A percentile compares a stretch with the other conserved stretches of the same genome.
phyloP scores from a whole-genome alignment of 2,888 invertebrate genomes.

The Ochlodes sylvanus region DNA sequence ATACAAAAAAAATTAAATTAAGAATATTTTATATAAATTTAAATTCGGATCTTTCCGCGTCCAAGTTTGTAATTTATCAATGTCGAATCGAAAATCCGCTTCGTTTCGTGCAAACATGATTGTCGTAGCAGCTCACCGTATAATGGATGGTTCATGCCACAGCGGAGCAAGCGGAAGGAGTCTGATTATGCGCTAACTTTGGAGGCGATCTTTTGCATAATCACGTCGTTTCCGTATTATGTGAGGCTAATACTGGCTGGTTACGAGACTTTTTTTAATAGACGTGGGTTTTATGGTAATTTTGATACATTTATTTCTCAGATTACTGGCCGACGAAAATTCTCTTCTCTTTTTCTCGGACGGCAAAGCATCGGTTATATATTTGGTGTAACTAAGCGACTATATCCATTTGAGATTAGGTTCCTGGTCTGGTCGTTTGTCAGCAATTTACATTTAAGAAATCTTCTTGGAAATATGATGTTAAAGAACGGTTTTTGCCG shows the following conservation, averaged over 20 bases:
- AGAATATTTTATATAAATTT: slow-evolving; percentile 8
- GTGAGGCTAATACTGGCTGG: slow-evolving; percentile 21
- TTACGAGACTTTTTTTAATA: neutral
- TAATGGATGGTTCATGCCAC: slow-evolving; percentile 38
- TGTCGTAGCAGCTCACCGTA: slow-evolving; percentile 27
- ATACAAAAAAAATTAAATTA: slow-evolving; percentile 3
- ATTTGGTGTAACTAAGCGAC: too few relatives aligned
- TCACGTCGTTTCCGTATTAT: slow-evolving; percentile 37
- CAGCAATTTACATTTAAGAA: too few relatives aligned
- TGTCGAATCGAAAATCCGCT: slow-evolving; percentile 34
- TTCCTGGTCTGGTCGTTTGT: too few relatives aligned
- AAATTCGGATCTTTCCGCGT: neutral
- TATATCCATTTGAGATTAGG: too few relatives aligned
- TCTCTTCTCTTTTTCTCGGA: too few relatives aligned
- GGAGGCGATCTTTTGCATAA: slow-evolving; percentile 38
- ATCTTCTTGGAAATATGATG: too few relatives aligned
- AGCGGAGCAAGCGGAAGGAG: slow-evolving; percentile 37
- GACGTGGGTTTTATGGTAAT: neutral
- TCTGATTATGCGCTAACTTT: slow-evolving; percentile 38
- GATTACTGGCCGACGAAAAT: neutral
- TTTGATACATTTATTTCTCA: neutral
- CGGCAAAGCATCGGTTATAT: too few relatives aligned
- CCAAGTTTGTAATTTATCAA: slow-evolving; percentile 29
- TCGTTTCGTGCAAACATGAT: slow-evolving; percentile 32
- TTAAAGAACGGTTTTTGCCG: too few relatives aligned